Percentiles rank a stretch among this genome's conserved stretches.
phyloP scores from a whole-genome alignment of 2,888 invertebrate species.

The Pterostichus madidus region DNA sequence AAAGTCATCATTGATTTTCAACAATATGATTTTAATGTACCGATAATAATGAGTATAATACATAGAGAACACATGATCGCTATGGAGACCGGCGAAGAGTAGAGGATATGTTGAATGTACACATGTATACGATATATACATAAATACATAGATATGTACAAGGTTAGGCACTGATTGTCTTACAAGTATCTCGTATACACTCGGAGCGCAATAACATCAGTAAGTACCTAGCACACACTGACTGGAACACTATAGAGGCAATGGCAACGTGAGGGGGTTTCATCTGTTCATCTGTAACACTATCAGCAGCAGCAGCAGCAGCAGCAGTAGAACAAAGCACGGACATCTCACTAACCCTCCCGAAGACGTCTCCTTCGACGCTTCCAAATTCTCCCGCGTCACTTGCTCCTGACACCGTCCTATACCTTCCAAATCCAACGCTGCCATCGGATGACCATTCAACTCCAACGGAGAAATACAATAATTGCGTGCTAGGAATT shows the following conservation, averaged over 20 bases:
- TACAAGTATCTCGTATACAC: conserved; percentile 69
- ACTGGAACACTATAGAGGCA: conserved; percentile 49
- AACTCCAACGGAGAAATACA: conserved; percentile 92
- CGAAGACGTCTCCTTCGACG: conserved; percentile 75
- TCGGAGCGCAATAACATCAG: conserved; percentile 31
- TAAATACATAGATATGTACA: conserved; percentile 70
- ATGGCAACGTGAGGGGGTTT: conserved; percentile 68
- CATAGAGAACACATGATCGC: conserved; percentile 67
- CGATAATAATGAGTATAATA: conserved; percentile 64
- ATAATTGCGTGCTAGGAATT: conserved; percentile 87
- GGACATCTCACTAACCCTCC: not conserved
- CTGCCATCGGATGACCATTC: conserved; percentile 87
- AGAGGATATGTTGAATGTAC: conserved; percentile 65
- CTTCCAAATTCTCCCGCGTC: conserved; percentile 83
- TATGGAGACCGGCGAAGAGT: conserved; percentile 60
- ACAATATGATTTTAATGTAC: conserved; percentile 65
- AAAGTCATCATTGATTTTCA: conserved; percentile 25
- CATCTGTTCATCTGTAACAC: conserved; percentile 71
- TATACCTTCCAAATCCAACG: conserved; percentile 83
- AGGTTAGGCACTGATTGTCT: conserved; percentile 69
- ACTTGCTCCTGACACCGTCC: conserved; percentile 85
- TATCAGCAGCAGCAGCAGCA: conserved; percentile 67
- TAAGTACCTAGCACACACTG: conserved; percentile 43
- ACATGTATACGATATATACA: conserved; percentile 63
- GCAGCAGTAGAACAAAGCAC: conserved; percentile 33